Evolutionary conservation across 2,113 vertebrate genomes (phyloP), one percentile per base, ranked within the genome.

Genomic region (Setophaga kirtlandii): DNA sequence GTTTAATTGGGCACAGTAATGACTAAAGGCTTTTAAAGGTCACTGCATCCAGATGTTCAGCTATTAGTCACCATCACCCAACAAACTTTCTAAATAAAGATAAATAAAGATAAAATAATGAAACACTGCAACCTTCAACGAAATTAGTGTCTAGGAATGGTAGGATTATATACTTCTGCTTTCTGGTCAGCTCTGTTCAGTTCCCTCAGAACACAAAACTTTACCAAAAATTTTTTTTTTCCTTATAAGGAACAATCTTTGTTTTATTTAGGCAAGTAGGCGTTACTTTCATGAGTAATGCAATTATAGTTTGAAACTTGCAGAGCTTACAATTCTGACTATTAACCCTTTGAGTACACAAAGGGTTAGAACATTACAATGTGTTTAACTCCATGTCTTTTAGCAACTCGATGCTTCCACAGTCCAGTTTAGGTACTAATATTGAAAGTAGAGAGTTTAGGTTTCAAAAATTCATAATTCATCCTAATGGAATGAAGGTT

Each of bases 81-180:
- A 97, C 94, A 96, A 97, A 96, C 94, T 97, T 97, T 97, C 95
- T 97, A 97, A 97, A 97, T 86, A 86, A 77, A 86, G 83, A 97
- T 98, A 98, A 98, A 98, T 98, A 98, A 96, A 98, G 97, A 98
- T 98, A 97, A 97, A 98, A 97, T 97, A 97, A 97, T 96, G 96
- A 98, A 98, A 97, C 97, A 94, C 83, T 95, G 87, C 83, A 97
- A 89, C 91, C 81, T 93, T 97, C 96, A 97, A 96, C 90, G 96
- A 97, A 98, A 97, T 96, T 98, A 97, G 90, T 97, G 93, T 96
- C 94, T 81, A 84, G 70, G 90, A 86, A 95, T 97, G 93, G 96
- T 96, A 97, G 90, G 92, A 97, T 96, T 97, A 90, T 96, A 84
- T 80, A 96, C 96, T 97, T 97, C 96, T 97, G 96, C 95, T 97